Conservation (phyloP, 2,797 vertebrate genomes). For the Loris lydekkerianus region DNA sequence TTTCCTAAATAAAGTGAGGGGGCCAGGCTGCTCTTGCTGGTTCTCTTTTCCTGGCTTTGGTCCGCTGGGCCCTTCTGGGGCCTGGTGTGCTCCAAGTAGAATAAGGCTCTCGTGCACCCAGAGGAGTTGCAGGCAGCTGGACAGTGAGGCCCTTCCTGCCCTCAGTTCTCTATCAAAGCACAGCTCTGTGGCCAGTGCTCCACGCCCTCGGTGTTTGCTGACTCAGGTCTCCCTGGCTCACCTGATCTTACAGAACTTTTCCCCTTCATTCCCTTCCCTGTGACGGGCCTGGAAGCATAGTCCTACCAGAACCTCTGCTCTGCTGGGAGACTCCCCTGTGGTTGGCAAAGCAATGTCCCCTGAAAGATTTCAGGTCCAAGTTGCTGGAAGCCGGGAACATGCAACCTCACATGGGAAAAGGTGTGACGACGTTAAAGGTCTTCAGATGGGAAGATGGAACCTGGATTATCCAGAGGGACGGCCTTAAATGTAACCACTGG, state of each 20-base stretch:
- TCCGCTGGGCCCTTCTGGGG: not conserved
- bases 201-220: not conserved
- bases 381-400: no score
- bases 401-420: not conserved
- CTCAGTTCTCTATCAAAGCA: not conserved
- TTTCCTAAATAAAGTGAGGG: accelerated
- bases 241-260: not conserved
- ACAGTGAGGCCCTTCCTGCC: accelerated
- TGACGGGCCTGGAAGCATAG: accelerated
- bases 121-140: not conserved
- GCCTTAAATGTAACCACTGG: not conserved
- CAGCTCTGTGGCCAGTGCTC: not conserved
- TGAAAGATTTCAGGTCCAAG: not conserved
- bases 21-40: accelerated
- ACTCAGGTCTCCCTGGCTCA: no score
- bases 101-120: no score
- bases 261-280: no score
- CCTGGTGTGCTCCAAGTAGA: accelerated
- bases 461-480: not conserved
- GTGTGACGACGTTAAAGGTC: accelerated
- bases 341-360: accelerated
- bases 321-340: no score
- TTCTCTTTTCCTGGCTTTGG: not conserved
- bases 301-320: accelerated
- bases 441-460: no score